These are phyloP conservation scores for Raja brachyura DNA, from an alignment of 2,113 vertebrate species.

Conservation along the genomic window DNA sequence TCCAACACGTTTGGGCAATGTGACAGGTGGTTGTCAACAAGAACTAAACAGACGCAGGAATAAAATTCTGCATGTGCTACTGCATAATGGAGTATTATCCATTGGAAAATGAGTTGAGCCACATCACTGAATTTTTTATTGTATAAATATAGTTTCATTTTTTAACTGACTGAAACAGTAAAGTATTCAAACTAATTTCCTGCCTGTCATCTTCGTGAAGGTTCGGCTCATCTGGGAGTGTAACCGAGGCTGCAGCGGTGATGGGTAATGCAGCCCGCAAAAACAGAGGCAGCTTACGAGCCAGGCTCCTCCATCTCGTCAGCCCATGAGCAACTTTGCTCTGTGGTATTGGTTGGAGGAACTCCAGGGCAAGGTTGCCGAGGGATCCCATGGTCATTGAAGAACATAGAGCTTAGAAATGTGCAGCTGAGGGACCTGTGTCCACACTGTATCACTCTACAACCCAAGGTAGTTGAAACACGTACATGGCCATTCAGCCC, in stretches of 20 bases:
- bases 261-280: background rate
- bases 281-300: background rate
- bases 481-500: too few relatives aligned
- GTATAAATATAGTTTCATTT: background rate
- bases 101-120: background rate
- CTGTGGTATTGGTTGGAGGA: background rate
- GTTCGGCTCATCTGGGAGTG: background rate
- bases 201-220: slow-evolving; percentile 12
- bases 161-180: slow-evolving; percentile 20
- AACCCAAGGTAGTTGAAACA: too few relatives aligned
- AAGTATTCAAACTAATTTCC: slow-evolving; percentile 18
- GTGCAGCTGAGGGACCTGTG: too few relatives aligned
- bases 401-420: too few relatives aligned
- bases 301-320: background rate
- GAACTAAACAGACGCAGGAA: background rate
- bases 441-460: too few relatives aligned
- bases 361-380: background rate
- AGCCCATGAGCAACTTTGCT: background rate
- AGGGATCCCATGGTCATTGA: background rate
- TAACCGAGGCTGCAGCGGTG: background rate
- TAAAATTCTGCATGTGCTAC: background rate
- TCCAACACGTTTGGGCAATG: background rate
- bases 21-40: slow-evolving; percentile 25
- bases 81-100: background rate
- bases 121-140: background rate